A percentile compares a stretch with the other conserved stretches of the same genome.
Evolutionary conservation across 1,140 invertebrate genomes (phyloP).

Genomic region (Cylas formicarius): DNA sequence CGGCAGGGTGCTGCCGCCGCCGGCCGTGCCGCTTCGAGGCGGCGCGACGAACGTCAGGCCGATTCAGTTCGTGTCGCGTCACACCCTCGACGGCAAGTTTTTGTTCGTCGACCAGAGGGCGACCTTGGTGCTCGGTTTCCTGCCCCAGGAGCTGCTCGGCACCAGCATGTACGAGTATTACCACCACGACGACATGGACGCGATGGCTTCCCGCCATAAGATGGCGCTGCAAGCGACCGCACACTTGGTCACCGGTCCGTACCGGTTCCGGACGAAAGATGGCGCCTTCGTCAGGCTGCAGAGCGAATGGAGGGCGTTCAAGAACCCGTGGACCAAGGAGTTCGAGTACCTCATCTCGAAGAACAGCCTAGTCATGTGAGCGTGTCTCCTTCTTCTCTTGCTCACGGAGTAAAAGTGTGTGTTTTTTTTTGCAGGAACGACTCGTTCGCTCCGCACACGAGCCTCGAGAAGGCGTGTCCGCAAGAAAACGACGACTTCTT

Average conservation of each 20-base stretch:
- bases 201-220: constrained; percentile 79
- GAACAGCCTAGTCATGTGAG: constrained; percentile 66
- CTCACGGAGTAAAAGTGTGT: constrained; percentile 6
- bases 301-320: constrained; percentile 80
- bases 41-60: constrained; percentile 45
- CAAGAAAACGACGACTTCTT: constrained; percentile 54
- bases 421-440: constrained; percentile 45
- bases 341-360: constrained; percentile 82
- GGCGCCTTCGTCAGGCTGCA: constrained; percentile 65
- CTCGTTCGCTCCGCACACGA: constrained; percentile 42
- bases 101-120: constrained; percentile 95
- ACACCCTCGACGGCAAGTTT: constrained; percentile 92
- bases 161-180: constrained; percentile 93
- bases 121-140: constrained; percentile 79
- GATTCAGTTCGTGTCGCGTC: constrained; percentile 75
- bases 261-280: constrained; percentile 73
- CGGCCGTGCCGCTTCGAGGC: constrained; percentile 39
- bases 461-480: constrained; percentile 43
- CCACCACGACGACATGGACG: constrained; percentile 73
- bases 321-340: constrained; percentile 89
- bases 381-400: constrained; percentile 21
- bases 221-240: constrained; percentile 61
- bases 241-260: constrained; percentile 60
- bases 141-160: constrained; percentile 87
- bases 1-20: constrained; percentile 60